Conservation (phyloP, 2,888 invertebrate species). For the Eugnorisma glareosa region DNA sequence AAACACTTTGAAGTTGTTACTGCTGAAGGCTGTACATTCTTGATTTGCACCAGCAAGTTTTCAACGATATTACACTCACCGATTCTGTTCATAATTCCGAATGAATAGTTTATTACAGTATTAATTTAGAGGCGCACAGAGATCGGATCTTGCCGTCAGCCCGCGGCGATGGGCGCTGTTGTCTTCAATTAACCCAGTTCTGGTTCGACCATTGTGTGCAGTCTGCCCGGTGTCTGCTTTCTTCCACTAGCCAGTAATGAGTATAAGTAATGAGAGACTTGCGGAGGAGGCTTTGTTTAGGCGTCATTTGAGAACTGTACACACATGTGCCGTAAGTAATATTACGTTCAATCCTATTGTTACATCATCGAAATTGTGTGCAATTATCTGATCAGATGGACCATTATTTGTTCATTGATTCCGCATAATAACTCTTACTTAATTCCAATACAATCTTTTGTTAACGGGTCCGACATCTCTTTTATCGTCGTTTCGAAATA, state of each 20-base stretch:
- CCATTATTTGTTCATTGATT: slow-evolving; percentile 42
- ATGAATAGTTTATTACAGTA: slow-evolving; percentile 79
- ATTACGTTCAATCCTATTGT: slow-evolving; percentile 71
- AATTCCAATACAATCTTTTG: slow-evolving; percentile 25
- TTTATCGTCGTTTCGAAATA: slow-evolving; percentile 10
- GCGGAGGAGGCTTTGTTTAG: slow-evolving; percentile 78
- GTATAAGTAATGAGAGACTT: slow-evolving; percentile 83
- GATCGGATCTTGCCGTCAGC: slow-evolving; percentile 81
- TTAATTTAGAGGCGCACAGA: slow-evolving; percentile 79
- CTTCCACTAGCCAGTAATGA: slow-evolving; percentile 83
- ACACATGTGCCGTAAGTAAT: slow-evolving; percentile 76
- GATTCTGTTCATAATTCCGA: slow-evolving; percentile 64
- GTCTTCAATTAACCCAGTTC: slow-evolving; percentile 89
- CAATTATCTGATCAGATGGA: slow-evolving; percentile 48
- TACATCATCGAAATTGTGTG: slow-evolving; percentile 65
- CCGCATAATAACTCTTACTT: slow-evolving; percentile 24
- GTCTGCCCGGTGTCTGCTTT: slow-evolving; percentile 89
- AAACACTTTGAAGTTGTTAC: slow-evolving; percentile 51
- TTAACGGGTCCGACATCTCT: neutral
- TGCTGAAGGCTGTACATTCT: slow-evolving; percentile 47
- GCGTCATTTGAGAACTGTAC: slow-evolving; percentile 81
- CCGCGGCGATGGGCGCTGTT: slow-evolving; percentile 82
- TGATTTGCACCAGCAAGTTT: slow-evolving; percentile 50
- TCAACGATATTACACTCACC: slow-evolving; percentile 64
- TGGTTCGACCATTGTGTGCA: slow-evolving; percentile 83